Conservation (phyloP, 2,113 vertebrate species). For the Cyprinodon variegatus region DNA sequence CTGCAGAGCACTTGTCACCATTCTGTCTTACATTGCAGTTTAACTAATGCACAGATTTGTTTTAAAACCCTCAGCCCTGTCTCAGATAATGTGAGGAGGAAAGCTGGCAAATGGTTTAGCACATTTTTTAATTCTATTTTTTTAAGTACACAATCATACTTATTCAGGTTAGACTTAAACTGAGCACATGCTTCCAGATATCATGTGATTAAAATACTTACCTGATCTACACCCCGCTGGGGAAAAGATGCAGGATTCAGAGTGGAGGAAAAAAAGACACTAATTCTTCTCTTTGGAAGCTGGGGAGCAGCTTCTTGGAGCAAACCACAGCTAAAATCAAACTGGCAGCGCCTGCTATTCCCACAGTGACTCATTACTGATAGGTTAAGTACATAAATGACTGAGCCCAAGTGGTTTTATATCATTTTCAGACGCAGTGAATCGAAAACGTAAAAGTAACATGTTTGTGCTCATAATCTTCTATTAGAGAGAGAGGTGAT, state of each 20-base stretch:
- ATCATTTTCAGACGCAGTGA: constrained; percentile 50
- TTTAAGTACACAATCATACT: constrained; percentile 30
- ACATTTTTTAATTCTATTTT: constrained; percentile 19
- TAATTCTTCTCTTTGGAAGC: constrained; percentile 63
- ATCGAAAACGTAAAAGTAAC: constrained; percentile 57
- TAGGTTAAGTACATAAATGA: constrained; percentile 78
- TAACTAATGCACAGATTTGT: constrained; percentile 51
- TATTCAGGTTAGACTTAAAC: constrained; percentile 61
- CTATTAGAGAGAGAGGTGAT: constrained; percentile 47
- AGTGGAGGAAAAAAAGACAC: constrained; percentile 58
- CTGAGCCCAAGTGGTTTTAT: constrained; percentile 60
- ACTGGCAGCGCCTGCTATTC: constrained; percentile 71
- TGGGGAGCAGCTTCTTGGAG: constrained; percentile 47
- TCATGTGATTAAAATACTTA: constrained; percentile 68
- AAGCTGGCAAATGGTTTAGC: constrained; percentile 30
- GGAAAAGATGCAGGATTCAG: constrained; percentile 51
- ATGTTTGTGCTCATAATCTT: constrained; percentile 43
- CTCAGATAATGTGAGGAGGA: constrained; percentile 26
- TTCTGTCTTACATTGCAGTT: constrained; percentile 30
- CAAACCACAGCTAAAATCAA: constrained; percentile 64
- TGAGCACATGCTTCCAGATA: constrained; percentile 49
- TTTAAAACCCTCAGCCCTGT: constrained; percentile 33
- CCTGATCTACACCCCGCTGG: constrained; percentile 64
- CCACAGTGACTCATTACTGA: constrained; percentile 80
- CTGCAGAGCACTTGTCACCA: constrained; percentile 48